Conservation (phyloP, 1,140 invertebrate genomes). For the Halotydeus destructor region DNA sequence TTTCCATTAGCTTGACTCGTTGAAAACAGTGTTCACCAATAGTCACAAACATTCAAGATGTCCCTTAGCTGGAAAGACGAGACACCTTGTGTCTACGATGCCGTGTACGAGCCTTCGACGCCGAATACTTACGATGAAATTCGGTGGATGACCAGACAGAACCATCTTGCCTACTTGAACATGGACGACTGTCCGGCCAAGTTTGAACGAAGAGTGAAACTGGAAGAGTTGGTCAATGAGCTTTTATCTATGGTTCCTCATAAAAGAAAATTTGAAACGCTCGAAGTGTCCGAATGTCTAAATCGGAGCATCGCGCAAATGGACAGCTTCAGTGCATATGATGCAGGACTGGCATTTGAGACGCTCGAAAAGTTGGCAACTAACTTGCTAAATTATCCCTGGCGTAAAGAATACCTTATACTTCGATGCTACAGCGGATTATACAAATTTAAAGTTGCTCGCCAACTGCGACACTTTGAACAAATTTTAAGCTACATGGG, state of each 20-base stretch:
- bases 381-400: constrained; percentile 60
- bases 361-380: constrained; percentile 58
- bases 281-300: constrained; percentile 15
- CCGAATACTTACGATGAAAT: constrained; percentile 16
- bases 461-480: constrained; percentile 48
- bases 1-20: too few relatives aligned
- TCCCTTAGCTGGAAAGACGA: too few relatives aligned
- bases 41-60: too few relatives aligned
- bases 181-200: constrained; percentile 17
- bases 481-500: constrained; percentile 56
- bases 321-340: constrained; percentile 52
- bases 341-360: constrained; percentile 54
- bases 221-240: constrained; percentile 16
- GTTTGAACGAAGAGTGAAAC: constrained; percentile 13
- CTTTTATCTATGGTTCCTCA: constrained; percentile 16
- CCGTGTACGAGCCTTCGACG: too few relatives aligned
- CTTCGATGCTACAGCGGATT: constrained; percentile 47
- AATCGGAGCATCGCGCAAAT: constrained; percentile 41
- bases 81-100: too few relatives aligned
- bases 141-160: constrained; percentile 14
- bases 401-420: constrained; percentile 51
- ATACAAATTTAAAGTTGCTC: constrained; percentile 61
- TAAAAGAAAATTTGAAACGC: constrained; percentile 15
- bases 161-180: constrained; percentile 17
- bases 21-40: too few relatives aligned